Conservation (phyloP, 2,797 vertebrate genomes). For the Clarias laeviceps region DNA sequence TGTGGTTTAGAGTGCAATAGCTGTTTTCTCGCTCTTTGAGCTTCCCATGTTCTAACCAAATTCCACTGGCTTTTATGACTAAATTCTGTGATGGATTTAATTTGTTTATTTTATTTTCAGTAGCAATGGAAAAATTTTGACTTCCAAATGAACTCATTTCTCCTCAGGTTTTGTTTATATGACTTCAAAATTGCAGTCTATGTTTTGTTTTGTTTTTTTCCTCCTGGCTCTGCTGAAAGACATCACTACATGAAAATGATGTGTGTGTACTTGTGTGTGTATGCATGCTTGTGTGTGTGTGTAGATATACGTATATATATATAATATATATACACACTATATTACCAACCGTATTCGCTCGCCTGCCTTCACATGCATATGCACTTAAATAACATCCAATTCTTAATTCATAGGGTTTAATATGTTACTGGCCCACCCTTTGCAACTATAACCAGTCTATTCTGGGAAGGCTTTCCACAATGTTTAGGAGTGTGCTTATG, state of each 20-base stretch:
- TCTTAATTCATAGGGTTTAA: no score
- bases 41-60: slow-evolving; percentile 1
- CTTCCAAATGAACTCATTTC: not conserved
- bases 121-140: slow-evolving; percentile 4
- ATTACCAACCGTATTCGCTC: no score
- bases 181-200: slow-evolving; percentile 1
- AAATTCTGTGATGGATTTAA: slow-evolving; percentile 3
- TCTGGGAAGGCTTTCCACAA: no score
- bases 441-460: no score
- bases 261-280: not conserved
- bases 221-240: not conserved
- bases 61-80: slow-evolving; percentile 12
- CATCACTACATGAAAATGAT: not conserved
- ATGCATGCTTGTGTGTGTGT: not conserved
- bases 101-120: slow-evolving; percentile 26
- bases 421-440: no score
- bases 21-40: not conserved
- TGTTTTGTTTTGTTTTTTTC: not conserved
- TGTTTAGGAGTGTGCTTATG: no score
- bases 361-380: no score
- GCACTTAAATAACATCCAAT: no score
- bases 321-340: not conserved
- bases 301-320: not conserved
- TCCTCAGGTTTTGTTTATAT: slow-evolving; percentile 7
- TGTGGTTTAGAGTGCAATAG: not conserved